Percentiles rank a stretch among this genome's conserved stretches.
These are phyloP conservation scores for Sycobia sp. DNA, from an alignment of 1,140 invertebrate species.

Conservation along the genomic window DNA sequence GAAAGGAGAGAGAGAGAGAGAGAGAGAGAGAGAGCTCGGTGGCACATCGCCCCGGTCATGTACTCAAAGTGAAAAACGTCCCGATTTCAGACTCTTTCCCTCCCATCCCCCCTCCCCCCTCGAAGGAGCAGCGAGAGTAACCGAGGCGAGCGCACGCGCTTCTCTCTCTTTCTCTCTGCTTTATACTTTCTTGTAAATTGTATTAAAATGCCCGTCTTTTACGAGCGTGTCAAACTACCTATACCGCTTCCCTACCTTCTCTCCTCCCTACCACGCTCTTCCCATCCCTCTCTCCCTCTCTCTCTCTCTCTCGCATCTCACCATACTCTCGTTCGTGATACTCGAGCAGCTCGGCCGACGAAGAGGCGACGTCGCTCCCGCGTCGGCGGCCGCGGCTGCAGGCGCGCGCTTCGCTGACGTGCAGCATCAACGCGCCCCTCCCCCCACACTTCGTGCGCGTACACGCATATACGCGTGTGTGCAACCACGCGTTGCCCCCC, in stretches of 20 bases:
- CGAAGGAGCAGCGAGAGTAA: too few species aligned
- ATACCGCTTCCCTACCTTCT: conserved; percentile 38
- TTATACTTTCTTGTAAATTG: conserved; percentile 59
- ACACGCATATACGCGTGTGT: too few species aligned
- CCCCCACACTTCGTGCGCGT: too few species aligned
- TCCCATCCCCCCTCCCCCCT: conserved; percentile 30
- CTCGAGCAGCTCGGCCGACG: neutral
- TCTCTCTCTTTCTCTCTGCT: conserved; percentile 11
- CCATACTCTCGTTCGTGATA: conserved; percentile 5
- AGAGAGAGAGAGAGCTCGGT: neutral
- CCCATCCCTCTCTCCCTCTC: conserved; percentile 11
- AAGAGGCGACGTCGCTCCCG: neutral
- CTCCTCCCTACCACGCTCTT: conserved; percentile 20
- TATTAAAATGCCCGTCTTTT: conserved; percentile 62
- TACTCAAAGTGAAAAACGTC: conserved; percentile 34
- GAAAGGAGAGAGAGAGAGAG: neutral
- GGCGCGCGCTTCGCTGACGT: conserved; percentile 16
- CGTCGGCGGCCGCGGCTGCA: conserved; percentile 15
- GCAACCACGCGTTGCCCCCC: too few species aligned
- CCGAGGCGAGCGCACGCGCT: too few species aligned
- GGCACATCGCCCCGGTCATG: conserved; percentile 17
- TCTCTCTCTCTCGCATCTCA: conserved; percentile 22
- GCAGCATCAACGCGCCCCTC: conserved; percentile 3
- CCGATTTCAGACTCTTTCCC: conserved; percentile 11
- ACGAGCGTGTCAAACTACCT: conserved; percentile 61